Evolutionary conservation across 1,140 invertebrate species (phyloP).

Genomic region (Colletes latitarsis): DNA sequence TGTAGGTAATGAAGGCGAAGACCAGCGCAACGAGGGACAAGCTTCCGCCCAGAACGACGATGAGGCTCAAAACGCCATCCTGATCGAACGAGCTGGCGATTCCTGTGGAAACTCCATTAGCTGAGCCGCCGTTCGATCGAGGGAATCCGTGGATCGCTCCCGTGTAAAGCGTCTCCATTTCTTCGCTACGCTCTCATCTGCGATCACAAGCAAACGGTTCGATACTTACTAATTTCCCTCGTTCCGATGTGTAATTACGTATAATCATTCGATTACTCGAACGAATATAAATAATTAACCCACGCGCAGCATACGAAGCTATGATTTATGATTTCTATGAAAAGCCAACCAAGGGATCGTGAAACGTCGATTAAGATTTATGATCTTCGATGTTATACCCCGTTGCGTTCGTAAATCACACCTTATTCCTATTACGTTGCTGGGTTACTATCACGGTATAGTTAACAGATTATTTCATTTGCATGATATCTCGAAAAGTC

Average conservation of each 20-base stretch:
- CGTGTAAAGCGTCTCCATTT: conserved; percentile 81
- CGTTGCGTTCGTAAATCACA: background rate
- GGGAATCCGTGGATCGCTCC: conserved; percentile 78
- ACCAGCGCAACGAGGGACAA: conserved; percentile 86
- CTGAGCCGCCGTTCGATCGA: conserved; percentile 67
- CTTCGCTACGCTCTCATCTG: conserved; percentile 46
- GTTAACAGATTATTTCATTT: no score
- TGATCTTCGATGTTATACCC: background rate
- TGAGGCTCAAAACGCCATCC: conserved; percentile 84
- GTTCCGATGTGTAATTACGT: no score
- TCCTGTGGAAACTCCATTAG: conserved; percentile 74
- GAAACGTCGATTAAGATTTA: conserved; percentile 15
- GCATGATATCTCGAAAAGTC: no score
- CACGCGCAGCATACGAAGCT: background rate
- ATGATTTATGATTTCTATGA: conserved; percentile 19
- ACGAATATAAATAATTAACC: background rate
- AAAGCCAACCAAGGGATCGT: background rate
- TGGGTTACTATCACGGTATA: no score
- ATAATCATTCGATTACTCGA: conserved; percentile 10
- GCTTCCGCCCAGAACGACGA: conserved; percentile 85
- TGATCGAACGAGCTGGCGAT: conserved; percentile 78
- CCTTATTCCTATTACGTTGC: background rate
- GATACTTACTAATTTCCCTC: background rate
- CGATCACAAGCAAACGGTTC: conserved; percentile 17
- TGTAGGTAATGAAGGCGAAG: conserved; percentile 88